Percentiles rank a stretch among this genome's conserved stretches.
Conservation (phyloP, 2,113 vertebrate species). For the Micromys minutus region DNA sequence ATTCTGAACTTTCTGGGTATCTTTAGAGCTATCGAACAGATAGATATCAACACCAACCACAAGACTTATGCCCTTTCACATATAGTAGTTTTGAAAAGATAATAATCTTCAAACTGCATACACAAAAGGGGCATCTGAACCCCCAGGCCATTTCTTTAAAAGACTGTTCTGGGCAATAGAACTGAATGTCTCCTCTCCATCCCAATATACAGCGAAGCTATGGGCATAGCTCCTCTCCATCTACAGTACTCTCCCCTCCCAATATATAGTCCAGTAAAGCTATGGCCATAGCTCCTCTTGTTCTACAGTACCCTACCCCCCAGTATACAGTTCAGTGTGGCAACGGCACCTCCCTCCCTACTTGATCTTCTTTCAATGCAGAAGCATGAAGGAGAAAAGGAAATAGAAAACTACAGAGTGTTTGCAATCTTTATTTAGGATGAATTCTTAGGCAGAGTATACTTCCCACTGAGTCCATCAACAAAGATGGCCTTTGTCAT, state of each 20-base stretch:
- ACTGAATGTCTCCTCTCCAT: neutral
- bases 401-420: neutral
- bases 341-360: neutral
- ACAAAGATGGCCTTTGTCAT: neutral
- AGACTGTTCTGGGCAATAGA: neutral
- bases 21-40: neutral
- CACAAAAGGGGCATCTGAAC: neutral
- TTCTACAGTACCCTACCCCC: neutral
- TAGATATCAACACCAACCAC: neutral
- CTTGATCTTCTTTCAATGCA: neutral
- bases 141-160: neutral
- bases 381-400: neutral
- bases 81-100: neutral
- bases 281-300: accelerated
- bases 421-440: neutral
- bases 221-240: neutral
- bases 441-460: neutral
- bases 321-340: neutral
- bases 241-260: no score
- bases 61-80: neutral
- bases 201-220: no score
- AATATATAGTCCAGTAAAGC: neutral
- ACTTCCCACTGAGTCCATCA: neutral
- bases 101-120: neutral
- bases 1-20: neutral